Evolutionary conservation across 2,113 vertebrate genomes (phyloP).

Genomic region (Tringa solitaria): DNA sequence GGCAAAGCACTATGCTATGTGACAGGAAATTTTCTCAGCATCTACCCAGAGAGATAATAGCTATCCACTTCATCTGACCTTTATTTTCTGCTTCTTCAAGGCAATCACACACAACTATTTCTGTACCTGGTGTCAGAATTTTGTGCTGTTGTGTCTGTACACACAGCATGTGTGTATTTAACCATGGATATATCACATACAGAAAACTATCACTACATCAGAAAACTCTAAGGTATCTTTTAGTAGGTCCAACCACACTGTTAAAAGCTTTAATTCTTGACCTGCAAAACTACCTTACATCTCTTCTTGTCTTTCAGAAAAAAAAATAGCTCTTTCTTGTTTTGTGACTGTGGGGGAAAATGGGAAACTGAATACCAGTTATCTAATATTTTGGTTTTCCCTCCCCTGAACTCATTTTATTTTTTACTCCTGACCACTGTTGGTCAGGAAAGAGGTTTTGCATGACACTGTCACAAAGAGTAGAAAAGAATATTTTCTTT

Average conservation of each 20-base stretch:
- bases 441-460: conserved; percentile 1
- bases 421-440: neutral
- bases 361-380: neutral
- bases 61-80: neutral
- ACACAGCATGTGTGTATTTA: neutral
- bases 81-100: neutral
- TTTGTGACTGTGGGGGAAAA: neutral
- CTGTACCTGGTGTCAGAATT: neutral
- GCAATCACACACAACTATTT: neutral
- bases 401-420: neutral
- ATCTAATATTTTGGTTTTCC: neutral
- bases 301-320: neutral
- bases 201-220: neutral
- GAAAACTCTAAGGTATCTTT: neutral
- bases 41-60: neutral
- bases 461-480: neutral
- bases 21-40: neutral
- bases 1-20: neutral
- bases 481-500: neutral
- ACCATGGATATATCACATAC: neutral
- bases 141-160: neutral
- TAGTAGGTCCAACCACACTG: neutral
- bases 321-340: neutral
- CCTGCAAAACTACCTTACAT: neutral
- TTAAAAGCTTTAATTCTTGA: neutral